Percentiles rank a stretch among this genome's conserved stretches.
These are phyloP conservation scores for Typhlomys cinereus DNA, from an alignment of 2,113 vertebrate genomes.

Conservation along the genomic window DNA sequence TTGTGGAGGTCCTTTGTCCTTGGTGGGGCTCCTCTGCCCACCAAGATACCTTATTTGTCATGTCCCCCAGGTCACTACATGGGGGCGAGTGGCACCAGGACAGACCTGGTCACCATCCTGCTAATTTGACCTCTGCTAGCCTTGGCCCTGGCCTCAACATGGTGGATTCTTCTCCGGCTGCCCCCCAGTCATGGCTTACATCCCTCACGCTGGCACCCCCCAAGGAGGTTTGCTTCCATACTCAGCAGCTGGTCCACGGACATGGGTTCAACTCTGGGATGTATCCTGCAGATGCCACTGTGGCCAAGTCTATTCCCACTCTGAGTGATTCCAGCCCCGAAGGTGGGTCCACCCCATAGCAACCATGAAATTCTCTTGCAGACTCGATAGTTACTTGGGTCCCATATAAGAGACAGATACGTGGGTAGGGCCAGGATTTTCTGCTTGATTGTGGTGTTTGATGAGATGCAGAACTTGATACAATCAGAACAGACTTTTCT, in stretches of 20 bases:
- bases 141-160: background rate
- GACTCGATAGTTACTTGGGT: background rate
- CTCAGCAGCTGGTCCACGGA: background rate
- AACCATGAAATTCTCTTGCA: background rate
- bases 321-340: background rate
- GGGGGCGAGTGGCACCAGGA: background rate
- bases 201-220: conserved; percentile 1
- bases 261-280: background rate
- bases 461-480: background rate
- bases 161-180: background rate
- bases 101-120: background rate
- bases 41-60: background rate
- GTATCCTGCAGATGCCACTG: background rate
- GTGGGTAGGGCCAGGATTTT: background rate
- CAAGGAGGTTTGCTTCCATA: background rate
- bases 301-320: background rate
- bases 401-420: background rate
- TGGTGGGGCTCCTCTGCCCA: background rate
- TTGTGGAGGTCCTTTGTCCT: accelerated
- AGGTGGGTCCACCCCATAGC: background rate
- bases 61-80: conserved; percentile 44
- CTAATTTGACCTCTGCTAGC: background rate
- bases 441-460: background rate
- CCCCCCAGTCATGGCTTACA: background rate
- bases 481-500: background rate